Evolutionary conservation across 2,797 vertebrate species (phyloP), one percentile per base, ranked within the genome.

Genomic region (Spheniscus humboldti): DNA sequence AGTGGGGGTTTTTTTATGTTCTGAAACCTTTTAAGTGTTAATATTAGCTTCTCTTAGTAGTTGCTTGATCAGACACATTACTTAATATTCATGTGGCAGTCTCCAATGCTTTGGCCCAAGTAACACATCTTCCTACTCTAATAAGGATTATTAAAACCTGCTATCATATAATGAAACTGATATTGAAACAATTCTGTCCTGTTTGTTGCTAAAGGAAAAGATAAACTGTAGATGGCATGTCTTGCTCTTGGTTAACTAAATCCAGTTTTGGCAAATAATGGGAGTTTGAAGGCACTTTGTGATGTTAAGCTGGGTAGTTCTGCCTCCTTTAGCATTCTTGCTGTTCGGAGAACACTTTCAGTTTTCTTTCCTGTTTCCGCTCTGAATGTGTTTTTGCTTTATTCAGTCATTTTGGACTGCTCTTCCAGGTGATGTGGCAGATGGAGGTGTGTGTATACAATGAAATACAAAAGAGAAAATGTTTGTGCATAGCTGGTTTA

Each of bases 21-120:
- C 75, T 67, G 86, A 89, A 96, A 89, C 33, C 72, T 95, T 95
- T 92, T 41, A 77, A 92, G 78, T 90, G 56, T 71, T 86, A 75
- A 59, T 92, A 47, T 76, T 88, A 53, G 27, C 48, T 72, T 92
- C 84, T 92, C 25, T 64, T 88, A 56, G 37, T 60, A 77, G 57
- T 16, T 93, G 68, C 72, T 68, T 88, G 48, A 91, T 90, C 64
- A 53, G 87, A 66, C 37, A 45, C 18, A 47, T 83, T 64, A 64
- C 45, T 91, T 96, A 90, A 84, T 88, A 92, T 82, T 91, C 56
- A 50, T 68, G 35, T 80, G 57, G 8, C 37, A 43, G n/a, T 79
- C 59, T 94, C 71, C 47, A 69, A 5, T 82, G 86, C 78, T 89
- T 93, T 91, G 80, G 59, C 86, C 88, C 55, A 93, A 71, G 78